These are phyloP conservation scores for Eilema sororculum DNA, from an alignment of 2,888 invertebrate species.

Conservation along the genomic window DNA sequence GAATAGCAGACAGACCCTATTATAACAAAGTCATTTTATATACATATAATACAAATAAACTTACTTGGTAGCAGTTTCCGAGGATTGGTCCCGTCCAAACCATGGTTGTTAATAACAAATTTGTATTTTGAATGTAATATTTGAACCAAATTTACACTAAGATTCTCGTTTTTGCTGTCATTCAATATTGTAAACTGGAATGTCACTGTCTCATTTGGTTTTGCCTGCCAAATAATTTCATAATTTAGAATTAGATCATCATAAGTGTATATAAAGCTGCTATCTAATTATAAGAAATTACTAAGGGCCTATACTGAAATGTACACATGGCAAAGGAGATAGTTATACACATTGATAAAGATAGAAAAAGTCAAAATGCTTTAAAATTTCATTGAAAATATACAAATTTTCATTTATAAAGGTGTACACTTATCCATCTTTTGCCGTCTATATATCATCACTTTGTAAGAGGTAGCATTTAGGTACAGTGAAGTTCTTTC, in stretches of 20 bases:
- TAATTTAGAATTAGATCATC: not conserved
- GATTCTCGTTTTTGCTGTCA: constrained; percentile 57
- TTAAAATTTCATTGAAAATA: too few relatives aligned
- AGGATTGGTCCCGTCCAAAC: constrained; percentile 51
- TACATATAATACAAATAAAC: constrained; percentile 31
- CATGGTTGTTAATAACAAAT: constrained; percentile 59
- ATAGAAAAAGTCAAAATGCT: too few relatives aligned
- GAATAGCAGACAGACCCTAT: not conserved
- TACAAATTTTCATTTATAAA: too few relatives aligned
- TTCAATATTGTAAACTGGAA: constrained; percentile 64
- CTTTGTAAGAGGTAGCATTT: too few relatives aligned
- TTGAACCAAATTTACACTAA: constrained; percentile 57
- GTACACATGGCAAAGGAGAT: too few relatives aligned
- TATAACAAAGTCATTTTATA: not conserved
- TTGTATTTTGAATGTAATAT: constrained; percentile 63
- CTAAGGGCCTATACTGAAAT: too few relatives aligned
- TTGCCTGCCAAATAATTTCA: constrained; percentile 57
- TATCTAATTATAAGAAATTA: too few relatives aligned
- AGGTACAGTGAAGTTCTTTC: too few relatives aligned
- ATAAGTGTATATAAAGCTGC: not conserved
- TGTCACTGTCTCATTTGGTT: constrained; percentile 62
- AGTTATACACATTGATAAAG: too few relatives aligned
- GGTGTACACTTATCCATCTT: too few relatives aligned
- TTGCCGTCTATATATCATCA: too few relatives aligned
- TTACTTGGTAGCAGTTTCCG: constrained; percentile 59